A percentile compares a stretch with the other conserved stretches of the same genome.
These are phyloP conservation scores for Anarrhichthys ocellatus DNA, from an alignment of 2,113 vertebrate species.

Conservation along the genomic window DNA sequence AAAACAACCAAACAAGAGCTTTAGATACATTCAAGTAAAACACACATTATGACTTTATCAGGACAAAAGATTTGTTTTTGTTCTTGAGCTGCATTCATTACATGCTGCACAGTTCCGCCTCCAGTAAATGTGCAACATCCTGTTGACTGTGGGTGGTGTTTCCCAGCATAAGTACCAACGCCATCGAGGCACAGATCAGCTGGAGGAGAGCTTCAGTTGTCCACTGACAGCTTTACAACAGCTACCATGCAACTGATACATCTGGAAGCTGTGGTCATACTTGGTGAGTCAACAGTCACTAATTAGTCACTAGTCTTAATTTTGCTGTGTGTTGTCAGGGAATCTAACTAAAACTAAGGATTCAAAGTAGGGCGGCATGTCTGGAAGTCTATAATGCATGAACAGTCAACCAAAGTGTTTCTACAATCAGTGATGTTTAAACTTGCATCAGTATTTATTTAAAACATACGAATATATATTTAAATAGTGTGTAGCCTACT, in stretches of 20 bases:
- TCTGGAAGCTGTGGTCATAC: conserved; percentile 42
- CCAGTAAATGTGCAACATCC: conserved; percentile 50
- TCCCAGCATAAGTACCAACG: conserved; percentile 27
- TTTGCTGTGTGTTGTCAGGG: neutral
- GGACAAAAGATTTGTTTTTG: neutral
- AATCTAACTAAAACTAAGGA: neutral
- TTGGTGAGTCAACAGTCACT: conserved; percentile 64
- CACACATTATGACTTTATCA: neutral
- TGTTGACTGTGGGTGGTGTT: conserved; percentile 54
- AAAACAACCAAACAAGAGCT: neutral
- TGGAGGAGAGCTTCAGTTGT: conserved; percentile 37
- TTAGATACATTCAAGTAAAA: neutral
- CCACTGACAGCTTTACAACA: conserved; percentile 31
- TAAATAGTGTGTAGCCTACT: neutral
- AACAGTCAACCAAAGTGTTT: neutral
- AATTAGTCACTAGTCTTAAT: too few species aligned
- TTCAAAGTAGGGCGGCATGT: neutral
- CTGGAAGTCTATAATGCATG: neutral
- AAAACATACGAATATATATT: neutral
- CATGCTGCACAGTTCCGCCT: conserved; percentile 6
- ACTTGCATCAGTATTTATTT: neutral
- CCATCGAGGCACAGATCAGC: conserved; percentile 27
- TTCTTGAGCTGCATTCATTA: neutral
- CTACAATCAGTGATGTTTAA: neutral
- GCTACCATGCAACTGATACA: conserved; percentile 50